phyloP scores from a whole-genome alignment of 2,888 invertebrate genomes.

The Drosophila prostipennis region DNA sequence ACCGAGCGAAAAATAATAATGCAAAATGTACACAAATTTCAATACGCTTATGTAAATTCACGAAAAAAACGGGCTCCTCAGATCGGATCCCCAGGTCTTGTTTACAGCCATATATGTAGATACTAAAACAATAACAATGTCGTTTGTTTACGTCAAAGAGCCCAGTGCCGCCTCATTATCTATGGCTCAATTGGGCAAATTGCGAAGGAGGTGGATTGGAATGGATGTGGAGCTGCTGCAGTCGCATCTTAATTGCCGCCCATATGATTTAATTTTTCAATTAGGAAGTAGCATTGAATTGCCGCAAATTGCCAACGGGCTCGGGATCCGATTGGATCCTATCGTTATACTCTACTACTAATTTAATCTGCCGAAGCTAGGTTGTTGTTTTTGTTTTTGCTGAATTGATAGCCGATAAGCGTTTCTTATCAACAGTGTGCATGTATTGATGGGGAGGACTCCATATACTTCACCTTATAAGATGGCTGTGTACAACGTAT shows the following conservation, averaged over 20 bases:
- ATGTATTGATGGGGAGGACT: not conserved
- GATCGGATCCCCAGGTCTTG: constrained; percentile 35
- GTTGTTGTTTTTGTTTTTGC: constrained; percentile 32
- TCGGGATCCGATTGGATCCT: constrained; percentile 3
- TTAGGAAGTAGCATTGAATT: constrained; percentile 73
- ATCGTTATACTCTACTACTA: constrained; percentile 1
- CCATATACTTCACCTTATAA: constrained; percentile 28
- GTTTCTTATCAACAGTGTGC: constrained; percentile 55
- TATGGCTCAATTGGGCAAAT: constrained; percentile 70
- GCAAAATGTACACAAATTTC: constrained; percentile 44
- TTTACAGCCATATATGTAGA: constrained; percentile 53
- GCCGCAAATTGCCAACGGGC: constrained; percentile 62
- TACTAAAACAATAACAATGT: constrained; percentile 46
- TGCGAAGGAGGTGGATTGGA: not conserved
- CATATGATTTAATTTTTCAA: constrained; percentile 80
- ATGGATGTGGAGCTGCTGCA: constrained; percentile 5
- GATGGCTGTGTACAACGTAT: constrained; percentile 47
- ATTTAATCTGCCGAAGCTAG: constrained; percentile 8
- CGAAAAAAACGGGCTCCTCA: constrained; percentile 2
- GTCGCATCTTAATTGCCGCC: constrained; percentile 61
- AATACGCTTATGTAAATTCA: constrained; percentile 52
- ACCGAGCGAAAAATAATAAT: constrained; percentile 36
- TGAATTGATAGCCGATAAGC: constrained; percentile 60
- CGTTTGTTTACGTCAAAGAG: constrained; percentile 49
- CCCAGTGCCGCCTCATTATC: constrained; percentile 64